These are phyloP conservation scores for Halichondria panicea DNA, from an alignment of 37 sponge, comb jelly and placozoan species.

Conservation along the genomic window DNA sequence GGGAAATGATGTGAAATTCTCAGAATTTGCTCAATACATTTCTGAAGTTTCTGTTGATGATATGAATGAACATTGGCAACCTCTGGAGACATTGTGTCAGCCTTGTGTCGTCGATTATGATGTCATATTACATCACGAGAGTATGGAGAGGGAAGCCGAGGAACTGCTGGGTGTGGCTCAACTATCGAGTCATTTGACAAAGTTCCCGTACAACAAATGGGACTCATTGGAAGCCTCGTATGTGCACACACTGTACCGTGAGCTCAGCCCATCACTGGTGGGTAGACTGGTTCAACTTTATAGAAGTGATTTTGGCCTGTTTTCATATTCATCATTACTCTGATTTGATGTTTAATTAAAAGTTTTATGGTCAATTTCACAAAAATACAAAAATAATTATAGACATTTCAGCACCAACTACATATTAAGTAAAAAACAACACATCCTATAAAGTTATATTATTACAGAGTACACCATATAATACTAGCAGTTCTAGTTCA, in stretches of 20 bases:
- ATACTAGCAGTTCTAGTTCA: neutral
- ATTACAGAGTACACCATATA: too few relatives aligned
- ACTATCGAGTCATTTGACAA: neutral
- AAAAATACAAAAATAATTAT: too few relatives aligned
- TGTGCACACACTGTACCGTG: conserved; percentile 3
- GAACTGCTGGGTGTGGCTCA: conserved; percentile 7
- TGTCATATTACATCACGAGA: conserved; percentile 23
- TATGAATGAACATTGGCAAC: conserved; percentile 61
- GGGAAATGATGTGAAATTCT: conserved; percentile 39
- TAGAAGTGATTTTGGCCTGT: conserved; percentile 20
- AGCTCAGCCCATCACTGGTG: conserved; percentile 17
- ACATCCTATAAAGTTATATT: too few relatives aligned
- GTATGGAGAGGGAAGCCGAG: conserved; percentile 9
- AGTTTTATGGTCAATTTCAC: too few relatives aligned
- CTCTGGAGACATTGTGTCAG: conserved; percentile 19
- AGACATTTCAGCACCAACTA: too few relatives aligned
- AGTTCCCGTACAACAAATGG: conserved; percentile 16
- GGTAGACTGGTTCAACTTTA: conserved; percentile 33
- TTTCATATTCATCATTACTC: conserved; percentile 17
- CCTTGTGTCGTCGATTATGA: conserved; percentile 30
- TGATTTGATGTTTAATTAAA: too few relatives aligned
- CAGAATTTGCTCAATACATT: conserved; percentile 37
- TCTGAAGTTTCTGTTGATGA: neutral
- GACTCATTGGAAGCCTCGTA: neutral
- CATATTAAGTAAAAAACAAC: too few relatives aligned